Percentiles rank a stretch among this genome's conserved stretches.
These are phyloP conservation scores for Dysdera silvatica DNA, from an alignment of 1,140 invertebrate genomes.

Conservation along the genomic window DNA sequence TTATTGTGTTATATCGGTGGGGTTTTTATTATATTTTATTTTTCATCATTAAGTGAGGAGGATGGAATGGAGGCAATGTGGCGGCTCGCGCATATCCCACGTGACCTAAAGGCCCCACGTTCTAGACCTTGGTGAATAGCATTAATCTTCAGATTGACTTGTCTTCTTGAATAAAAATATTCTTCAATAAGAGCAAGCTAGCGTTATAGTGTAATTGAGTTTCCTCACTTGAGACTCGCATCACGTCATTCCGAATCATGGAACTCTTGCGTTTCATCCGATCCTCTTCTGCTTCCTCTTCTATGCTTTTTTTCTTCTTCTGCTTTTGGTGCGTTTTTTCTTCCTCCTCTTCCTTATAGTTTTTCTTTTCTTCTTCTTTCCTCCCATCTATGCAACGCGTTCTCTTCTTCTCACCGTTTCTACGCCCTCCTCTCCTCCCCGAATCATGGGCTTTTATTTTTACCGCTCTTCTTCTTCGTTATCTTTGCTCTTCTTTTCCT, in stretches of 20 bases:
- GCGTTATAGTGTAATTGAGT: slow-evolving; percentile 30
- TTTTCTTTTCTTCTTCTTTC: too few species aligned
- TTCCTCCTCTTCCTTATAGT: too few species aligned
- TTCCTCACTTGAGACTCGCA: slow-evolving; percentile 21
- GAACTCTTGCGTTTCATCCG: slow-evolving; percentile 27
- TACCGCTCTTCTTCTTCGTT: too few species aligned
- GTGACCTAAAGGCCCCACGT: slow-evolving; percentile 8
- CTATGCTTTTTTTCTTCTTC: slow-evolving; percentile 17
- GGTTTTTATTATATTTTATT: slow-evolving; percentile 24
- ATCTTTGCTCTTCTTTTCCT: slow-evolving; percentile 20
- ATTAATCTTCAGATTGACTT: slow-evolving; percentile 32
- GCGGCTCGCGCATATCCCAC: slow-evolving; percentile 11
- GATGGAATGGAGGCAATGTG: not conserved
- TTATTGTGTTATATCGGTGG: slow-evolving; percentile 30
- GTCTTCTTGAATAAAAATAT: slow-evolving; percentile 31
- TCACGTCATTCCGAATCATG: slow-evolving; percentile 29
- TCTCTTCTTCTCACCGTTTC: too few species aligned
- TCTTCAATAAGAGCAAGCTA: slow-evolving; percentile 30
- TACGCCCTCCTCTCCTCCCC: too few species aligned
- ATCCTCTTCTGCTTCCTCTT: slow-evolving; percentile 13
- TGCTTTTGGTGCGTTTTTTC: too few species aligned
- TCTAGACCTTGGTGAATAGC: slow-evolving; percentile 17
- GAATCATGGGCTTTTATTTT: too few species aligned
- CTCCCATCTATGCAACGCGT: too few species aligned
- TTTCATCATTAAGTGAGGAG: slow-evolving; percentile 27